These are phyloP conservation scores for Drosophila erecta DNA, from an alignment of 1,140 invertebrate genomes.

Conservation along the genomic window DNA sequence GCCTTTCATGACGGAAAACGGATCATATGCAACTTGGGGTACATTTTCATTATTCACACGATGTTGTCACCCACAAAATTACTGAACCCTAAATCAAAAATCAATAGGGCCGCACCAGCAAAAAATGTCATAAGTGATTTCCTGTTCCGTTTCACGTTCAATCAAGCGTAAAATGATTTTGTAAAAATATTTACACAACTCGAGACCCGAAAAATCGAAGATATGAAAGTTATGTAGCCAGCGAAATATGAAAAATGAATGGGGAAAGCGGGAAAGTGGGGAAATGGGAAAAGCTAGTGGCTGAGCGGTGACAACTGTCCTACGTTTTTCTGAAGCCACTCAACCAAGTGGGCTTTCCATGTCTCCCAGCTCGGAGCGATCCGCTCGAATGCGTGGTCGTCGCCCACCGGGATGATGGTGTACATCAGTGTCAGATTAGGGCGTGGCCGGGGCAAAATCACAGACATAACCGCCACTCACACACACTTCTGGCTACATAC, in stretches of 20 bases:
- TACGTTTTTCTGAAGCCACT: constrained; percentile 24
- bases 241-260: constrained; percentile 38
- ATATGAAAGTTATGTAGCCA: constrained; percentile 17
- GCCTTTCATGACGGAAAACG: background rate
- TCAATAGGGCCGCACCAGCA: constrained; percentile 57
- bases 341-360: constrained; percentile 20
- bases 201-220: constrained; percentile 14
- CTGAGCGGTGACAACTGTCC: constrained; percentile 30
- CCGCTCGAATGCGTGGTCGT: constrained; percentile 54
- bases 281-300: constrained; percentile 68
- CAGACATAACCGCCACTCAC: constrained; percentile 59
- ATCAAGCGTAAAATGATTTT: constrained; percentile 79
- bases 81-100: constrained; percentile 72
- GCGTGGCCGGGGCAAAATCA: constrained; percentile 59
- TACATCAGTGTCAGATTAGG: constrained; percentile 80
- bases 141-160: constrained; percentile 68
- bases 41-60: constrained; percentile 29
- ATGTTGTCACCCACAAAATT: constrained; percentile 57
- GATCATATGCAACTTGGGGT: constrained; percentile 28
- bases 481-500: background rate
- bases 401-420: constrained; percentile 51
- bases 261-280: constrained; percentile 51
- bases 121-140: constrained; percentile 80
- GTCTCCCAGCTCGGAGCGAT: constrained; percentile 28
- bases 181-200: constrained; percentile 76